A percentile compares a stretch with the other conserved stretches of the same genome.
Conservation (phyloP, 2,888 invertebrate species). For the Hydroisotoma schaefferi region DNA sequence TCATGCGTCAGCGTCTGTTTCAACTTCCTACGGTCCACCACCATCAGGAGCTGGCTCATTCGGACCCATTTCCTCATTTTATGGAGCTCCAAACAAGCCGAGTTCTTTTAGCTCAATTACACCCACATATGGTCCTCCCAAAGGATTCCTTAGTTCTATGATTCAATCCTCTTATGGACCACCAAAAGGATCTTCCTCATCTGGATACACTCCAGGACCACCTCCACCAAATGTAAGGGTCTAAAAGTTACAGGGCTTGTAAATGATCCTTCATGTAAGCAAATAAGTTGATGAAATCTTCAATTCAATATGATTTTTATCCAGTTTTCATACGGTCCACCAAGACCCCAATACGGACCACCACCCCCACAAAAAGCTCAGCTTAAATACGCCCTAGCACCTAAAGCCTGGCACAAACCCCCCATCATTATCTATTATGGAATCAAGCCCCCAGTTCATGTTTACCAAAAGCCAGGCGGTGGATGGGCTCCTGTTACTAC, state of each 20-base stretch:
- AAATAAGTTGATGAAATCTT: not conserved
- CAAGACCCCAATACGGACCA: slow-evolving; percentile 25
- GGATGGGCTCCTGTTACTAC: slow-evolving; percentile 16
- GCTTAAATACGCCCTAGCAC: slow-evolving; percentile 49
- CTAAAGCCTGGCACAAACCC: slow-evolving; percentile 50
- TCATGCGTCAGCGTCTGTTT: not conserved
- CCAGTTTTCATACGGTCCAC: slow-evolving; percentile 37
- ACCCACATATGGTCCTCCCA: not conserved
- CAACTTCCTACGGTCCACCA: not conserved
- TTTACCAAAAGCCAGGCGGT: slow-evolving; percentile 50
- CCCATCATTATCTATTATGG: slow-evolving; percentile 53
- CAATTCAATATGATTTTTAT: not conserved
- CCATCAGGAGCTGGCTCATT: not conserved
- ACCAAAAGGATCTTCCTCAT: slow-evolving; percentile 7
- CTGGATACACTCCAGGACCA: too few relatives aligned
- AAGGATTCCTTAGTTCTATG: not conserved
- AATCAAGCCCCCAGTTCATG: slow-evolving; percentile 52
- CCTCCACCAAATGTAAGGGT: too few relatives aligned
- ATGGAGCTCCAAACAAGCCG: not conserved
- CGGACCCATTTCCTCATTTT: too few relatives aligned
- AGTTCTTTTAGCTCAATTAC: too few relatives aligned
- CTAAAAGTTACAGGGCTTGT: too few relatives aligned
- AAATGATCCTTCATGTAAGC: too few relatives aligned
- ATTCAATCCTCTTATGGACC: slow-evolving; percentile 16
- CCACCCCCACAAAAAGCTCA: slow-evolving; percentile 11